Conservation (phyloP, 2,113 vertebrate species). For the Microtus pennsylvanicus region DNA sequence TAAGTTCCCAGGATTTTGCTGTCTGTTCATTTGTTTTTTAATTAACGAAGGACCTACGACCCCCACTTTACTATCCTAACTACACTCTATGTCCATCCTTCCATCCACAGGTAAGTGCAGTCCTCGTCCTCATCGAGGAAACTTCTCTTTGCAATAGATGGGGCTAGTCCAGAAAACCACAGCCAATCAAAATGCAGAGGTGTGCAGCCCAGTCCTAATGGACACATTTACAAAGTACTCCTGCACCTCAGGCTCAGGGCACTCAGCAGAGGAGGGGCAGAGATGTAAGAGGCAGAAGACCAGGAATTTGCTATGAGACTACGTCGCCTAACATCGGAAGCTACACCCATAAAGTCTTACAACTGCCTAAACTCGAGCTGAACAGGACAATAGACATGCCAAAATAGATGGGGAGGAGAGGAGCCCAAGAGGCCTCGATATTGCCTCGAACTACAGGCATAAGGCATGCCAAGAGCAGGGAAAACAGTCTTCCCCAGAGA, state of each 20-base stretch:
- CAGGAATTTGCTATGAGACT: background rate
- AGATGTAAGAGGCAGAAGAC: background rate
- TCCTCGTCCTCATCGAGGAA: background rate
- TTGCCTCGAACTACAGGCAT: background rate
- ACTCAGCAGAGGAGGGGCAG: background rate
- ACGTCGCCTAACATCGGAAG: background rate
- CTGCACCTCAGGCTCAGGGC: background rate
- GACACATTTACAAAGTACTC: background rate
- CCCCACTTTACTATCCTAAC: background rate
- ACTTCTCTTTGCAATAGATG: background rate
- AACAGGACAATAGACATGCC: background rate
- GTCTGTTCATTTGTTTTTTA: background rate
- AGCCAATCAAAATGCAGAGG: background rate
- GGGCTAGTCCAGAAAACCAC: background rate
- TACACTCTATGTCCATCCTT: background rate
- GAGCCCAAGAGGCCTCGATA: background rate
- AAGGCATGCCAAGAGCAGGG: background rate
- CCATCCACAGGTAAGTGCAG: background rate
- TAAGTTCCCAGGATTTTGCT: background rate
- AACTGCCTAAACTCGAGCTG: background rate
- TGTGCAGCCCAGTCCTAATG: background rate
- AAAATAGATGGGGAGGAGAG: background rate
- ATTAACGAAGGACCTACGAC: background rate
- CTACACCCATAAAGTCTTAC: background rate
- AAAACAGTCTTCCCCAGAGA: background rate